Base-by-base conservation (phyloP, 92 coral and sea anemone species). In the Metridium senile region DNA sequence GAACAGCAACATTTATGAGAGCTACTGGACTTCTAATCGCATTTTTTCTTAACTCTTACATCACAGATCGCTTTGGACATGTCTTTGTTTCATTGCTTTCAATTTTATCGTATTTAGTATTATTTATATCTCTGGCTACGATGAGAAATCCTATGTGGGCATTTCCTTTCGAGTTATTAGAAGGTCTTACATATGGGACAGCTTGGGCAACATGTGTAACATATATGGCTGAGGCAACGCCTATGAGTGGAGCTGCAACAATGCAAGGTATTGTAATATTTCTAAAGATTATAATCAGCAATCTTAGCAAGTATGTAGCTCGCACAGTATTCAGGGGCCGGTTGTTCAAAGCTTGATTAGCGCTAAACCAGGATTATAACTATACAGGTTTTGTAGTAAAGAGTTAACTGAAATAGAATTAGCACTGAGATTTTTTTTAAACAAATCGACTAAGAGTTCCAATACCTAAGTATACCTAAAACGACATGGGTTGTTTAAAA, bases 221-320 rank as follows among this genome's bases (percentile, higher is more conserved):
- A 54, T 91, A 92, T 68, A 86, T 92, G 81, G 96, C 99, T 39
- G 97, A 78, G 67, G 99, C 89, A 53, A 87, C 99, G 64, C 99
- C 99, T 57, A 77, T 81, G 75, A 90, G 89, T 33, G 99, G 97
- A 25, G 97, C 99, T 19, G 99, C 99, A 33, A 96, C 99, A 16
- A 90, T 91, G 91, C 99, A 96, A 93, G 97, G 99, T 85, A 54
- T n/a, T n/a, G 32, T 75, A 20, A 2, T 26, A 0, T 70, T 25
- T 11, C 62, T 3, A 17, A 17, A 11, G 43, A 62, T 62, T 13
- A 3, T 4, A 0, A 11, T 9, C 3, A 10, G 21, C n/a, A n/a
- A n/a, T 22, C 22, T 59, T 18, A 9, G 13, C 23, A 59, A n/a
- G n/a, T n/a, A 17, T 25, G 66, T 17, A 59, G 10, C 66, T 59